phyloP scores from a whole-genome alignment of 2,797 vertebrate species.

The Onychomys arenicola region DNA sequence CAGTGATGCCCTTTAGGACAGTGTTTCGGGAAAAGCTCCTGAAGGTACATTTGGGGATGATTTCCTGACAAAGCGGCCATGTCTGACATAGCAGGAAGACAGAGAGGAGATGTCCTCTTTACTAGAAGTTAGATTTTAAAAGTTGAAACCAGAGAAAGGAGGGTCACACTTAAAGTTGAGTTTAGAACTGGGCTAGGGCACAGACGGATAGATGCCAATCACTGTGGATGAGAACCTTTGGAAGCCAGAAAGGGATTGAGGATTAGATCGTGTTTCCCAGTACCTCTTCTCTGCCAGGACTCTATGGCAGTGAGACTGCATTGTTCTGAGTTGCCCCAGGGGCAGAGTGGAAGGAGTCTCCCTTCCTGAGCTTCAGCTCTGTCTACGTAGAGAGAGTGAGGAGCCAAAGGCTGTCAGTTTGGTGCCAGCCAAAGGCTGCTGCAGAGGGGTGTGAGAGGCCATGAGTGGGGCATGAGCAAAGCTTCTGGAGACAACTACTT shows the following conservation, averaged over 20 bases:
- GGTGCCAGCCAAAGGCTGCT: not conserved
- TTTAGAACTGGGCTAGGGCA: not conserved
- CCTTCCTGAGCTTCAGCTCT: too few species aligned
- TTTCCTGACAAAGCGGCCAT: not conserved
- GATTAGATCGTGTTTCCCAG: not conserved
- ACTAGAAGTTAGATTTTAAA: not conserved
- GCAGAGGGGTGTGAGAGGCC: not conserved
- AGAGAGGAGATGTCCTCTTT: not conserved
- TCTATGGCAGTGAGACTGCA: accelerated
- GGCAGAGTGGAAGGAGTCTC: accelerated
- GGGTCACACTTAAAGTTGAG: too few species aligned
- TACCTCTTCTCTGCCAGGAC: too few species aligned
- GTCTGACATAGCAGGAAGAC: not conserved
- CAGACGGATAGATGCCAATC: not conserved
- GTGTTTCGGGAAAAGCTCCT: not conserved
- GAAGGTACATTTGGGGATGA: not conserved
- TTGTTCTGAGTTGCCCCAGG: not conserved
- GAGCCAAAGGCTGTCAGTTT: not conserved
- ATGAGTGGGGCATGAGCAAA: accelerated
- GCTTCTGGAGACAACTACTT: accelerated
- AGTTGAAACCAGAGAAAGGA: not conserved
- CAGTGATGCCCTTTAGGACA: not conserved
- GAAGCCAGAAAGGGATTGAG: accelerated
- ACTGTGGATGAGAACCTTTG: accelerated
- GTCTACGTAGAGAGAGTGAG: accelerated